phyloP scores from a whole-genome alignment of 2,888 invertebrate species.

The Dolichopus griseipennis region DNA sequence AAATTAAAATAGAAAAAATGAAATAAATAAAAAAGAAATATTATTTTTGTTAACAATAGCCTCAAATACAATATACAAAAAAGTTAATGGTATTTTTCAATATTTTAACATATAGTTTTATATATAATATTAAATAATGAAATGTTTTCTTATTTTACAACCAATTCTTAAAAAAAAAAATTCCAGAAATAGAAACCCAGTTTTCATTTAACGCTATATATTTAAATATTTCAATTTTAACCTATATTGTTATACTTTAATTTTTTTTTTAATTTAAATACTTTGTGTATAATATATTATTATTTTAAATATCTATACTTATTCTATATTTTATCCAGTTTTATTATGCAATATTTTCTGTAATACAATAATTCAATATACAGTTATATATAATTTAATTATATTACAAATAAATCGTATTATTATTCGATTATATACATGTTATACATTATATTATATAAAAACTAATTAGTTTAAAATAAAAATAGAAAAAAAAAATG shows the following conservation, averaged over 20 bases:
- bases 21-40: constrained; percentile 22
- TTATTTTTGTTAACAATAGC: constrained; percentile 29
- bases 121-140: background rate
- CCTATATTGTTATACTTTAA: too few species aligned
- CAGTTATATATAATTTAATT: background rate
- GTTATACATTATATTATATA: constrained; percentile 18
- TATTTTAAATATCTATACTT: too few species aligned
- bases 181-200: too few species aligned
- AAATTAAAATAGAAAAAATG: constrained; percentile 15
- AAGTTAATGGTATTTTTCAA: background rate
- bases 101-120: background rate
- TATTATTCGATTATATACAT: constrained; percentile 16
- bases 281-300: too few species aligned
- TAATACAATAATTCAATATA: too few species aligned
- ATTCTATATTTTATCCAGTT: too few species aligned
- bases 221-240: too few species aligned
- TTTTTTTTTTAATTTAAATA: too few species aligned
- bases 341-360: too few species aligned
- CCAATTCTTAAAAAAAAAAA: too few species aligned
- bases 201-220: too few species aligned
- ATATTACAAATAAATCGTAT: constrained; percentile 18
- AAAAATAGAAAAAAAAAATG: constrained; percentile 12
- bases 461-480: constrained; percentile 19
- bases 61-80: constrained; percentile 21
- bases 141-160: background rate